A percentile compares a stretch with the other conserved stretches of the same genome.
phyloP scores from a whole-genome alignment of 92 coral and sea anemone species.

The Pocillopora meandrina region DNA sequence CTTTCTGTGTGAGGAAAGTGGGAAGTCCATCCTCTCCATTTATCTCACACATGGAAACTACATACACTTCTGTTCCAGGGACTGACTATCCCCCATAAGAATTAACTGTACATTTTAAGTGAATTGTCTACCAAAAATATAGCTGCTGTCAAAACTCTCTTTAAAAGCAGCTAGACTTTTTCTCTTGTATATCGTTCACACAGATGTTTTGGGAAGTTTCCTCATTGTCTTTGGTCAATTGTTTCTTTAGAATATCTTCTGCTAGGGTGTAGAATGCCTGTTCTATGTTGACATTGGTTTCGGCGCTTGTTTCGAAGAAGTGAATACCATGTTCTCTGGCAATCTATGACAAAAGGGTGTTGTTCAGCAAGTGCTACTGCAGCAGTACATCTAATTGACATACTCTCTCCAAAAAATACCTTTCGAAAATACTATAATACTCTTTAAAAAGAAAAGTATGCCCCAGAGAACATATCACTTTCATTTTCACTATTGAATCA shows the following conservation, averaged over 20 bases:
- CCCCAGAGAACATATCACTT: no score
- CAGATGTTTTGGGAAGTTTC: constrained; percentile 80
- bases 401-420: no score
- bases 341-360: constrained; percentile 60
- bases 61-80: constrained; percentile 8
- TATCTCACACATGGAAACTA: not conserved
- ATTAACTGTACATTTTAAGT: constrained; percentile 29
- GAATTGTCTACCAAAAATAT: constrained; percentile 18
- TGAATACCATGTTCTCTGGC: constrained; percentile 97
- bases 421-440: no score
- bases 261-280: constrained; percentile 92
- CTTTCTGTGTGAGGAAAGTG: not conserved
- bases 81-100: not conserved
- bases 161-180: constrained; percentile 78
- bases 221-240: constrained; percentile 87
- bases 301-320: constrained; percentile 97
- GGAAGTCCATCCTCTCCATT: not conserved
- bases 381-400: no score
- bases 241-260: constrained; percentile 95
- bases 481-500: no score
- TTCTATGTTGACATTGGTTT: constrained; percentile 94
- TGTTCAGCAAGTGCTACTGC: not conserved
- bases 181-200: constrained; percentile 70
- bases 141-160: not conserved
- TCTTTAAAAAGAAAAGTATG: no score